These are phyloP conservation scores for Dromococcyx pavoninus DNA, from an alignment of 2,797 vertebrate genomes.

Conservation along the genomic window DNA sequence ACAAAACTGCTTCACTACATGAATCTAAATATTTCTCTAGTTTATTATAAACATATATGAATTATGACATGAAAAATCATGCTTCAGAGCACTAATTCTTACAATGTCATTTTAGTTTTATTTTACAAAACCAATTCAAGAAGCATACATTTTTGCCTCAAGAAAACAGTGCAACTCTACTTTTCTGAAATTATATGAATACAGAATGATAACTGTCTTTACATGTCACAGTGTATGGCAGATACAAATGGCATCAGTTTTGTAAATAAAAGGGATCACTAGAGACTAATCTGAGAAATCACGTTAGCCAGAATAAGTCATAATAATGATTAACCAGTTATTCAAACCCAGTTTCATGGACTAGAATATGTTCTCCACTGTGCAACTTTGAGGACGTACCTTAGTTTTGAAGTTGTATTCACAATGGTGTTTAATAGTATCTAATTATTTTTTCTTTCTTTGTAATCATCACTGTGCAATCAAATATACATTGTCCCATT, in stretches of 20 bases:
- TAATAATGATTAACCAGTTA: not conserved
- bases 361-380: not conserved
- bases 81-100: not conserved
- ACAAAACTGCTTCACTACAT: not conserved
- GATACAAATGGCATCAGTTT: not conserved
- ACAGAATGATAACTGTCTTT: not conserved
- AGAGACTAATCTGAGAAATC: not conserved
- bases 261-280: not conserved
- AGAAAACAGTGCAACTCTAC: not conserved
- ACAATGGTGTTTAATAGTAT: not conserved
- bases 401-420: constrained; percentile 30
- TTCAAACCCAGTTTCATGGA: not conserved
- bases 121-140: not conserved
- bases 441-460: not conserved
- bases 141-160: not conserved
- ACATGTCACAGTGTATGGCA: not conserved
- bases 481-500: constrained; percentile 29
- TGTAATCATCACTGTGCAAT: constrained; percentile 16
- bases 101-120: not conserved
- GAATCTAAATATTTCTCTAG: not conserved
- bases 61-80: not conserved
- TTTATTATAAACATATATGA: not conserved
- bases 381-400: not conserved
- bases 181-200: not conserved
- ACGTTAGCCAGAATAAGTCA: not conserved